Evolutionary conservation across 1,140 invertebrate species (phyloP), one percentile per base, ranked within the genome.

Genomic region (Pristionchus pacificus): DNA sequence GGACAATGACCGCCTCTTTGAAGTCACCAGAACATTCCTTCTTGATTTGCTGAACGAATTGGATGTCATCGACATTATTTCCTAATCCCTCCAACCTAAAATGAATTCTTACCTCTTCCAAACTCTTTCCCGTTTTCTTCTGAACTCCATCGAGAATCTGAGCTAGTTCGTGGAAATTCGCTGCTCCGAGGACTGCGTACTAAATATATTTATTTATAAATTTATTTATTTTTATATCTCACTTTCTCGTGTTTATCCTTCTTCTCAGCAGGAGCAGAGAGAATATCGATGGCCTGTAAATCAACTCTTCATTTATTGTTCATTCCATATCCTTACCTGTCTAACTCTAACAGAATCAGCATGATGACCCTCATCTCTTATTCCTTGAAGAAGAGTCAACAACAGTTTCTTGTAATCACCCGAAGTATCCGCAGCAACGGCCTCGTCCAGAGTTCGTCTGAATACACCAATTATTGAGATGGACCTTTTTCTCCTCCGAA

Each of bases 331-430:
- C 57, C 60, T 65, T 29, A 1, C 66, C 15, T 60, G 25, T 3
- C 75, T 71, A 28, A 84, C 85, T 78, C 77, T 24, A 76, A 74
- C 28, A 78, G 81, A 32, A 79, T 60, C 71, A 63, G 68, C 74
- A 78, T 79, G 57, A 76, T 75, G 79, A 74, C 2, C 73, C 77
- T 85, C 76, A 80, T 76, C 77, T 80, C 85, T 25, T 63, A 77
- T 69, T 73, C 76, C 74, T 60, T 69, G 65, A 13, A 71, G 13
- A 27, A 77, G 76, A 32, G 85, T 83, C 24, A 96, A 90, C 64
- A 95, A 88, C 1, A 97, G 86, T 68, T 92, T 89, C 84, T 91
- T 91, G 86, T 96, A 95, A 82, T 92, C 88, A 1, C 92, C 94
- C 1, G 93, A 95, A 31, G 93, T 95, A 80, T 97, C 95, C 27